These are phyloP conservation scores for Malurus splendens DNA, from an alignment of 2,797 vertebrate species.

Conservation along the genomic window DNA sequence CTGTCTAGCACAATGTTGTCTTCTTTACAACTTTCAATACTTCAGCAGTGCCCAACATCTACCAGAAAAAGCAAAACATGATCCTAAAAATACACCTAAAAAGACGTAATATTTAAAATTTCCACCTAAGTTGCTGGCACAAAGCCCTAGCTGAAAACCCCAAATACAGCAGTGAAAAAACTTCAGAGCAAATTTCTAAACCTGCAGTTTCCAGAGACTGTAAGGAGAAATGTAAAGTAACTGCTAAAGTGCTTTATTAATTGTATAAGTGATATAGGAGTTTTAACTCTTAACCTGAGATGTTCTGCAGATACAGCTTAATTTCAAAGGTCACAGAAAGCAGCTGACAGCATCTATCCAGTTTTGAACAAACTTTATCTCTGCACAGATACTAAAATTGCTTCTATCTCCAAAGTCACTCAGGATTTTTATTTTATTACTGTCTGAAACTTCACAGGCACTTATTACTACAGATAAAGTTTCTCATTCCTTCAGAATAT, in stretches of 20 bases:
- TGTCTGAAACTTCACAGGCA: neutral
- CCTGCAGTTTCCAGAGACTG: neutral
- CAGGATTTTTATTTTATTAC: neutral
- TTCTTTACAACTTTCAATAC: neutral
- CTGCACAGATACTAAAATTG: neutral
- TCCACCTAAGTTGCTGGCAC: neutral
- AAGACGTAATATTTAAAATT: neutral
- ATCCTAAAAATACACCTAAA: neutral
- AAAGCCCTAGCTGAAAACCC: neutral
- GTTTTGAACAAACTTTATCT: neutral
- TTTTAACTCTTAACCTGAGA: neutral
- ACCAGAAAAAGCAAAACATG: neutral
- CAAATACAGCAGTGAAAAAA: neutral
- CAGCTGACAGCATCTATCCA: neutral
- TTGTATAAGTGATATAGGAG: neutral
- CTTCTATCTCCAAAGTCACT: neutral
- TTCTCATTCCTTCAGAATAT: neutral
- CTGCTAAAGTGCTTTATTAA: neutral
- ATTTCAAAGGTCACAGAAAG: slow-evolving; percentile 20
- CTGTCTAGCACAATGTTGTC: neutral
- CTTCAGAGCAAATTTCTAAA: neutral
- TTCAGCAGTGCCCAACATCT: neutral
- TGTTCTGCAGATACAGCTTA: neutral
- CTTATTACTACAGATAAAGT: neutral
- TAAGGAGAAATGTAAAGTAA: neutral